Evolutionary conservation across 2,113 vertebrate genomes (phyloP).

Genomic region (Lophura nycthemera): DNA sequence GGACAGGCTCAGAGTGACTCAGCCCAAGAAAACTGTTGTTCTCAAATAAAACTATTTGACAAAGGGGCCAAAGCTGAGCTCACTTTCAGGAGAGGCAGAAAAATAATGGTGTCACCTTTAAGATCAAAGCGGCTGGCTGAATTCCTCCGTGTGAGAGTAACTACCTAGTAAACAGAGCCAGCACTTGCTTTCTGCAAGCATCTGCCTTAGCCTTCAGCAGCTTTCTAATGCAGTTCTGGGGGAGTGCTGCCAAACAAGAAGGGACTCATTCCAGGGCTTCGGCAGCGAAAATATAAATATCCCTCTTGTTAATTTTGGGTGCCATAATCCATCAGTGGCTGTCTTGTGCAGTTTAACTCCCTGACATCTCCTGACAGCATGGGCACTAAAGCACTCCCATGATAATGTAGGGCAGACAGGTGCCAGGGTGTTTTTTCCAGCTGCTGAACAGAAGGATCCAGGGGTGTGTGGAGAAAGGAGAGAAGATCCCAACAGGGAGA

Average conservation of each 20-base stretch:
- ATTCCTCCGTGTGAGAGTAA: background rate
- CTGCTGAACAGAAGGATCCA: background rate
- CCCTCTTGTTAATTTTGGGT: slow-evolving; percentile 39
- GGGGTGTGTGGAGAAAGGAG: background rate
- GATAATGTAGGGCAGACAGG: background rate
- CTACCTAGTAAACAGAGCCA: slow-evolving; percentile 16
- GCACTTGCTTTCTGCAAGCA: background rate
- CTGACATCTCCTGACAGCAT: background rate
- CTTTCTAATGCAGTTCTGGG: background rate
- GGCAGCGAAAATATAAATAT: slow-evolving; percentile 29
- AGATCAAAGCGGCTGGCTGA: background rate
- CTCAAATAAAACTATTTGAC: background rate
- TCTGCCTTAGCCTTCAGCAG: slow-evolving; percentile 1
- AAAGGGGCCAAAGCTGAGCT: background rate
- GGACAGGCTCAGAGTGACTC: background rate
- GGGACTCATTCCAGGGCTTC: slow-evolving; percentile 10
- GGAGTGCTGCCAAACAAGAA: slow-evolving; percentile 6
- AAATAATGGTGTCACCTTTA: background rate
- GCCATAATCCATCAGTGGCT: slow-evolving; percentile 36
- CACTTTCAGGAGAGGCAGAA: background rate
- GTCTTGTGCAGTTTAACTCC: background rate
- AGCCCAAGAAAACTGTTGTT: background rate
- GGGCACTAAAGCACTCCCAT: background rate
- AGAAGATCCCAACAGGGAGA: background rate
- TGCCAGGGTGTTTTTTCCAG: background rate